These are phyloP conservation scores for Lutjanus campechanus DNA, from an alignment of 2,797 vertebrate species.

Conservation along the genomic window DNA sequence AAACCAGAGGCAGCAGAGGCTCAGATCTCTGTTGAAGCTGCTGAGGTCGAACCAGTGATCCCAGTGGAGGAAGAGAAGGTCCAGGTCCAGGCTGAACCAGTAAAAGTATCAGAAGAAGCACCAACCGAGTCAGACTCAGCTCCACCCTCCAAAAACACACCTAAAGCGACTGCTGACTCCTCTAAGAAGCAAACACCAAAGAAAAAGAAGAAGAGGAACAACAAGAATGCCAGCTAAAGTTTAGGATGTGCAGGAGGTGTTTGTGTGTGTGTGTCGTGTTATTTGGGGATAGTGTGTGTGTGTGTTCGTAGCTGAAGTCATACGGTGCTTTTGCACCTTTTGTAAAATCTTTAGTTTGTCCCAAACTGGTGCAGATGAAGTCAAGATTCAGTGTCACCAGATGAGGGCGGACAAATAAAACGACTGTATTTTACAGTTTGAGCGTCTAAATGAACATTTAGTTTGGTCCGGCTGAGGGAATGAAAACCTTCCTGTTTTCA, in stretches of 20 bases:
- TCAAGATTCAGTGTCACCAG: background rate
- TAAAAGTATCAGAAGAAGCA: slow-evolving; percentile 1
- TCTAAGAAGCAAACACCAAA: slow-evolving; percentile 75
- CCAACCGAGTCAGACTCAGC: background rate
- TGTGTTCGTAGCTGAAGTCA: background rate
- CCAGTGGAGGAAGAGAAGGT: background rate
- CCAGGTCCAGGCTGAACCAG: slow-evolving; percentile 11
- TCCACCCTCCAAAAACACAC: background rate
- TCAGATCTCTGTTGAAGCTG: background rate
- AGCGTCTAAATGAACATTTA: background rate
- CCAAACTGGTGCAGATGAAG: background rate
- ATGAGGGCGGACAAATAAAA: slow-evolving; percentile 9
- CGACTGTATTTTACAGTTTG: slow-evolving; percentile 30
- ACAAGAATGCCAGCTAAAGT: slow-evolving; percentile 59
- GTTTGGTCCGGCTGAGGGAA: background rate
- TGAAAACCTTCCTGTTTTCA: background rate
- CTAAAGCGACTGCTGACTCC: slow-evolving; percentile 15
- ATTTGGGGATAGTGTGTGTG: background rate
- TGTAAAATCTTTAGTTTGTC: slow-evolving; percentile 31
- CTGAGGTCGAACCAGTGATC: slow-evolving; percentile 29
- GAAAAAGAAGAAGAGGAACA: slow-evolving; percentile 78
- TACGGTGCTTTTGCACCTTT: slow-evolving; percentile 6
- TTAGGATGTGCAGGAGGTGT: background rate
- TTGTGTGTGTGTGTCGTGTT: slow-evolving; percentile 19
- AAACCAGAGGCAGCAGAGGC: slow-evolving; percentile 16